phyloP scores from a whole-genome alignment of 2,888 invertebrate species.

The Carterocephalus palaemon region DNA sequence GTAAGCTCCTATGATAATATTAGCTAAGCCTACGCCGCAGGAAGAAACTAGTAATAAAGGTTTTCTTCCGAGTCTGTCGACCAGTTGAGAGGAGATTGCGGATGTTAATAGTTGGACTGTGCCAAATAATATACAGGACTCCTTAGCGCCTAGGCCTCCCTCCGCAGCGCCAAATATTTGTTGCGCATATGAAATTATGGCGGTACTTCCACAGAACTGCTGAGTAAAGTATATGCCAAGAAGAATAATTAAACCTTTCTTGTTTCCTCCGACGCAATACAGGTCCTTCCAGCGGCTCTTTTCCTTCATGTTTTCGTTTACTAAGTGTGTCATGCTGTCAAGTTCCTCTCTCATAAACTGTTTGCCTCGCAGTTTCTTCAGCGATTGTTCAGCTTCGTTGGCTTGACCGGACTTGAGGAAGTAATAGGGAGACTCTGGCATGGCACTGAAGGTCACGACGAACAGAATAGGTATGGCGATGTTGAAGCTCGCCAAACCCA shows the following conservation, averaged over 20 bases:
- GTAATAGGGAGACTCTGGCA: conserved; percentile 84
- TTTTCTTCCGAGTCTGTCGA: conserved; percentile 81
- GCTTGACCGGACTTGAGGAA: conserved; percentile 69
- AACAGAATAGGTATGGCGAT: conserved; percentile 77
- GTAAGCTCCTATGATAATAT: conserved; percentile 75
- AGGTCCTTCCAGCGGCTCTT: conserved; percentile 72
- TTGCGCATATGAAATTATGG: conserved; percentile 78
- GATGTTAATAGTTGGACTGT: conserved; percentile 76
- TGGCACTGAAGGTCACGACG: conserved; percentile 75
- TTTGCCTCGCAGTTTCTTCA: conserved; percentile 78
- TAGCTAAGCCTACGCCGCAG: conserved; percentile 72
- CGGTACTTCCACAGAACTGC: conserved; percentile 81
- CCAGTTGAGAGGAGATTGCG: conserved; percentile 76
- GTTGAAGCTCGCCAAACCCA: conserved; percentile 76
- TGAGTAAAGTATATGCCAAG: conserved; percentile 80
- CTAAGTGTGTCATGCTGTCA: conserved; percentile 73
- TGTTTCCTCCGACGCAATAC: conserved; percentile 67
- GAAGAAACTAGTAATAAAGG: conserved; percentile 80
- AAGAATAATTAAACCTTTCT: conserved; percentile 78
- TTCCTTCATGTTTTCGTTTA: conserved; percentile 74
- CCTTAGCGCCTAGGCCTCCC: conserved; percentile 60
- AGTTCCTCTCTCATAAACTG: conserved; percentile 76
- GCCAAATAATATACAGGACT: conserved; percentile 76
- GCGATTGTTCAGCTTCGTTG: conserved; percentile 74
- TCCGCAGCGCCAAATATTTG: conserved; percentile 80